phyloP scores from a whole-genome alignment of 2,888 invertebrate species.

The Chloroclysta siterata region DNA sequence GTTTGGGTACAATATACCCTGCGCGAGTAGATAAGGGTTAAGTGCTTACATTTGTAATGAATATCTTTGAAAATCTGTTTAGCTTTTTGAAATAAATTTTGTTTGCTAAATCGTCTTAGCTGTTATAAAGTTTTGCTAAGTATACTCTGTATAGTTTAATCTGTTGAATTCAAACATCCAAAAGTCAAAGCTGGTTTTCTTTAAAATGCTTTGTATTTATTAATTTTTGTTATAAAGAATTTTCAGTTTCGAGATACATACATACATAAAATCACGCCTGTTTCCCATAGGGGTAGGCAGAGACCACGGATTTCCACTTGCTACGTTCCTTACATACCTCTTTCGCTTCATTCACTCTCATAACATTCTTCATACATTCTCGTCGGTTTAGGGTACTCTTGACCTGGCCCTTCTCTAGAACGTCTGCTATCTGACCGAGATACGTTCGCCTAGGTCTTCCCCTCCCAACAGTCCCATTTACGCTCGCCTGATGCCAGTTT shows the following conservation, averaged over 20 bases:
- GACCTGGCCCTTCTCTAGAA: too few species aligned
- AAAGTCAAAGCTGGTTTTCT: background rate
- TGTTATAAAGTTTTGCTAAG: slow-evolving; percentile 20
- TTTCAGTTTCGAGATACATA: slow-evolving; percentile 7
- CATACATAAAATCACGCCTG: too few species aligned
- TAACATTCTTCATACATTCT: too few species aligned
- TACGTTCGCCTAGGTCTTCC: too few species aligned
- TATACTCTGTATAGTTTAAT: slow-evolving; percentile 7
- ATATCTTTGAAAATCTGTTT: slow-evolving; percentile 26
- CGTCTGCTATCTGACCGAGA: too few species aligned
- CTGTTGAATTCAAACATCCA: background rate
- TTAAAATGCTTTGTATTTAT: background rate
- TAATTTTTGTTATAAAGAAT: background rate
- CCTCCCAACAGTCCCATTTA: too few species aligned
- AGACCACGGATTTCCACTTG: too few species aligned
- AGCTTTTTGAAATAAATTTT: slow-evolving; percentile 20
- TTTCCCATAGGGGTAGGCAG: too few species aligned
- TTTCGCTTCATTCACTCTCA: too few species aligned
- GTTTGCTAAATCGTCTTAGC: slow-evolving; percentile 20
- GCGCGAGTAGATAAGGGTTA: slow-evolving; percentile 16
- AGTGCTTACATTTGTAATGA: slow-evolving; percentile 27
- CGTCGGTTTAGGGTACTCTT: too few species aligned
- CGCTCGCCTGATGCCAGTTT: too few species aligned
- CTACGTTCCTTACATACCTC: too few species aligned
- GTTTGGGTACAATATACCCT: background rate